A percentile compares a stretch with the other conserved stretches of the same genome.
These are phyloP conservation scores for Pyxicephalus adspersus DNA, from an alignment of 2,113 vertebrate species.

Conservation along the genomic window DNA sequence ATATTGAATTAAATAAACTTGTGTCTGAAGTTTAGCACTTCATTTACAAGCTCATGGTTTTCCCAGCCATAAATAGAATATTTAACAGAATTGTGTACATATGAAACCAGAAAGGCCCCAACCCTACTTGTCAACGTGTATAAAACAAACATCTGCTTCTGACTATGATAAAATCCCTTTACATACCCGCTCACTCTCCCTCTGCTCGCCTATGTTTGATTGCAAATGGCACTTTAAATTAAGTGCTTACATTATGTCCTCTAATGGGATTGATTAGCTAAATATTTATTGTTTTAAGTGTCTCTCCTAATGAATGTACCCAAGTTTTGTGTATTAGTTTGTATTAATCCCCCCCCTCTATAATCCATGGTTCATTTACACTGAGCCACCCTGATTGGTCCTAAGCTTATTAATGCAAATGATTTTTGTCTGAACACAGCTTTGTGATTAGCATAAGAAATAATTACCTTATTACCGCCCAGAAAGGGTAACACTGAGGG, in stretches of 20 bases:
- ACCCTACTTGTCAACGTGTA: neutral
- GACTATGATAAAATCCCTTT: conserved; percentile 13
- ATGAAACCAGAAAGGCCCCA: neutral
- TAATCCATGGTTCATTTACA: conserved; percentile 80
- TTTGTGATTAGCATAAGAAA: conserved; percentile 74
- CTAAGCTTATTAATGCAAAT: conserved; percentile 81
- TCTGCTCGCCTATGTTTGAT: neutral
- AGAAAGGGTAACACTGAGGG: conserved; percentile 25
- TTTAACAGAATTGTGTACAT: neutral
- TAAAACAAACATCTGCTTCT: neutral
- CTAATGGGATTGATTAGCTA: conserved; percentile 52
- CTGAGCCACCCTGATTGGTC: conserved; percentile 66
- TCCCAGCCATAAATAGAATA: too few species aligned
- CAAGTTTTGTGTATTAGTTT: conserved; percentile 72
- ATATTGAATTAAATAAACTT: too few species aligned
- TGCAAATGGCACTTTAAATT: conserved; percentile 42
- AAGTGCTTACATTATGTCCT: conserved; percentile 46
- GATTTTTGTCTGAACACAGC: conserved; percentile 78
- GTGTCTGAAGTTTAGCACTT: too few species aligned
- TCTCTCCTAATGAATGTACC: conserved; percentile 75
- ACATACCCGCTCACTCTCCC: neutral
- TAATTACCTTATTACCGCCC: conserved; percentile 70
- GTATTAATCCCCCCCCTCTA: conserved; percentile 77
- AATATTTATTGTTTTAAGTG: conserved; percentile 68
- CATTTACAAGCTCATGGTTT: too few species aligned